Base-by-base conservation (phyloP, 2,888 invertebrate genomes). In the Melieria crassipennis region DNA sequence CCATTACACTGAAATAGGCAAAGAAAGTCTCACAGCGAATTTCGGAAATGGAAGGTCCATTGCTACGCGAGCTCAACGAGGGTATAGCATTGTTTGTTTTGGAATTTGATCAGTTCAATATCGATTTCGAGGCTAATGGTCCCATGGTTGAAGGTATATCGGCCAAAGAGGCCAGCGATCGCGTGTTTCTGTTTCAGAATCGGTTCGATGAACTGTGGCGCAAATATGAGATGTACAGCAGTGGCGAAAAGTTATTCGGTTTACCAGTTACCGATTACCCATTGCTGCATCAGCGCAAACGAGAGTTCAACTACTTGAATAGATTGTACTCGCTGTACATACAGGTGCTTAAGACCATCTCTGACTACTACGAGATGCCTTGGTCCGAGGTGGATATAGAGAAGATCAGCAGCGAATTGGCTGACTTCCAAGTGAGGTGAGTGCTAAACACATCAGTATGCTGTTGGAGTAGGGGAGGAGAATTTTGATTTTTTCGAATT, bases 331-430 rank as follows among this genome's bases (percentile, higher is more conserved):
- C 86, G 65, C 79, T 90, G 69, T 97, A 96, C 87, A 89, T 94
- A 78, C 89, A 92, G 79, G 96, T 97, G 0, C 92, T 95, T 88
- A 92, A 92, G 79, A 93, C 94, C 4, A 94, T 97, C 69, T 93
- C 94, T 81, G 93, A 94, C 1, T 97, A 96, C 83, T 94, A 91
- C 80, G 94, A 95, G 83, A 91, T 95, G 72, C 89, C 92, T 0
- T 97, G 96, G 96, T 87, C 88, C 6, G 93, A 94, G 70, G 92
- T 97, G 69, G 92, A 96, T 83, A 94, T 94, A 77, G 94, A 95
- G 80, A 89, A 89, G 69, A 96, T 97, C 74, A 92, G 92, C 73
- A 87, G 89, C 0, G 95, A 96, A 82, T 86, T 97, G 66, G 87
- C 89, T 10, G 96, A 97, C 62, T 97, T 96, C 83, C 95, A 96